phyloP scores from a whole-genome alignment of 2,797 vertebrate species.

The Balearica regulorum region DNA sequence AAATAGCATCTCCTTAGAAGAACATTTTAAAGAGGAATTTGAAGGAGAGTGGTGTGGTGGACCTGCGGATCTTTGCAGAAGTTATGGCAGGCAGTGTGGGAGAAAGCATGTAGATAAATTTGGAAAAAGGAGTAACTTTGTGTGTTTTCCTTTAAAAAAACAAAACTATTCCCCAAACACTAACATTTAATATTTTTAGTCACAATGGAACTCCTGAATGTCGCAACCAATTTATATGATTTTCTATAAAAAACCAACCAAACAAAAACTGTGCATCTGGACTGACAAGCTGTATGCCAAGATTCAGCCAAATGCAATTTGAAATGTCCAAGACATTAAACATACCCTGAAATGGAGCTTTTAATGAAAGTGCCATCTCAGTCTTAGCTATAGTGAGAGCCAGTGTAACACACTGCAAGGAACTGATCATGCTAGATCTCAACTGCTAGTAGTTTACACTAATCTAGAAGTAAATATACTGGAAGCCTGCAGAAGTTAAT shows the following conservation, averaged over 20 bases:
- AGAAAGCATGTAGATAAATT: not conserved
- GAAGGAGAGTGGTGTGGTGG: not conserved
- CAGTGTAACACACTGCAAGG: not conserved
- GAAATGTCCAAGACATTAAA: conserved; percentile 52
- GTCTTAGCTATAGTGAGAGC: not conserved
- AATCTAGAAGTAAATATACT: not conserved
- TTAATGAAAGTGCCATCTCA: conserved; percentile 29
- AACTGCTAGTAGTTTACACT: not conserved
- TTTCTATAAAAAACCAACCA: not conserved
- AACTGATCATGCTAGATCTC: not conserved
- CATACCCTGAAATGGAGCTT: not conserved
- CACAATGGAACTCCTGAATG: not conserved
- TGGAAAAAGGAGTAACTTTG: not conserved
- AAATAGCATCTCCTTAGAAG: not conserved
- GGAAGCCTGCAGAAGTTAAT: not conserved
- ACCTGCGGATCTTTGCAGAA: not conserved
- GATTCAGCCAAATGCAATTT: conserved; percentile 68
- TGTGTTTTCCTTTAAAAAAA: not conserved
- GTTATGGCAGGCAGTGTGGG: not conserved
- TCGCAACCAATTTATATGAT: not conserved
- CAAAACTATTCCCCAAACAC: not conserved
- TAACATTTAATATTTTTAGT: conserved; percentile 25
- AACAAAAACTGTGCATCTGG: conserved; percentile 55
- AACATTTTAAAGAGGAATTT: not conserved
- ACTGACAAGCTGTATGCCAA: conserved; percentile 66